Evolutionary conservation across 2,113 vertebrate genomes (phyloP), one percentile per base, ranked within the genome.

Genomic region (Emydura subglobosa): DNA sequence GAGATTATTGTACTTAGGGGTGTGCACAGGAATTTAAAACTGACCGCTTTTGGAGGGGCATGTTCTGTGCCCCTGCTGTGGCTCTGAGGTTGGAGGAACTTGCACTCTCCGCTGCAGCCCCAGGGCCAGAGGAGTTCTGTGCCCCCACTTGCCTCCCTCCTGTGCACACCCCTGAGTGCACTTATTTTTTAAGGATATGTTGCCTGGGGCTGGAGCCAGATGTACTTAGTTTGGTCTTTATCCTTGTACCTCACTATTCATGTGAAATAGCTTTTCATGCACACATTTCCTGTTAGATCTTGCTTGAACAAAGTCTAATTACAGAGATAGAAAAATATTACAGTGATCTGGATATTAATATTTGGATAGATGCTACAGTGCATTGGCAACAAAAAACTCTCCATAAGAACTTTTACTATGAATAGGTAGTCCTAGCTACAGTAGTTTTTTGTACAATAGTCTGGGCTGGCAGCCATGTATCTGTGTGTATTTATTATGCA

Each of bases 301-400:
- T 95, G 91, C 84, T 94, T 91, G 85, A 95, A 72, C 22, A 44
- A 85, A 54, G 29, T 54, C 78, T 94, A 93, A 90, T 95, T 95
- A 89, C 24, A 91, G 79, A 90, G 59, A 87, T 89, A 83, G n/a
- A 83, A 42, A 68, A 29, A 25, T 83, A 90, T 74, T 92, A 59
- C 10, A 51, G 27, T 13, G 24, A 94, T 94, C 47, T 88, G 54
- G 86, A 87, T 31, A 51, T 79, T 96, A 92, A 51, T 61, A 55
- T 47, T 90, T 55, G 78, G 50, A 88, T 82, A 42, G 79, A 91
- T 47, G 34, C 61, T 42, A 59, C 7, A 79, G 42, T 34, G 5
- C n/a, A 22, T 54, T 96, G 68, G 76, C 39, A 94, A 51, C n/a
- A 84, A 88, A 42, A 94, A 85, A 14, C 6, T 17, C 47, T 72